A percentile compares a stretch with the other conserved stretches of the same genome.
Evolutionary conservation across 1,140 invertebrate species (phyloP).

Genomic region (Dryas iulia): DNA sequence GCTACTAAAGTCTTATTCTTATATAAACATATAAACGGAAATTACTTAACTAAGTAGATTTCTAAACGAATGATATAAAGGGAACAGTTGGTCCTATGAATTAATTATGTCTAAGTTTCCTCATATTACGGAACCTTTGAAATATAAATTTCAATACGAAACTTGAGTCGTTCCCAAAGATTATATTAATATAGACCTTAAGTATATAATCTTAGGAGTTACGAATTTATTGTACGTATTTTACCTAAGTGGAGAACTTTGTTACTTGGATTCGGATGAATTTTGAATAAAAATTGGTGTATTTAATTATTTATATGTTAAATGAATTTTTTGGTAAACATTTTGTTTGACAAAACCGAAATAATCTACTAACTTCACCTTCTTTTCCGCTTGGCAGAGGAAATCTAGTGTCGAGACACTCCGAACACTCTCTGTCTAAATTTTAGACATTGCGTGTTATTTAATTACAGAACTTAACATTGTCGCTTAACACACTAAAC

Average conservation of each 20-base stretch:
- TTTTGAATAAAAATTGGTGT: neutral
- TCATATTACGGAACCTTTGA: neutral
- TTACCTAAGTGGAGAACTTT: neutral
- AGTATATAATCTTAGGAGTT: neutral
- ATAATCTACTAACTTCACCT: too few relatives aligned
- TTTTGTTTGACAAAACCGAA: too few relatives aligned
- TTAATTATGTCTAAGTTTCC: conserved; percentile 5
- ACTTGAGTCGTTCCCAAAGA: neutral
- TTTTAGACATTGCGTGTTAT: too few relatives aligned
- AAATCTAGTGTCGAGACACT: too few relatives aligned
- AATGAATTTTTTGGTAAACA: too few relatives aligned
- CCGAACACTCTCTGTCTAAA: too few relatives aligned
- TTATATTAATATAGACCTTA: neutral
- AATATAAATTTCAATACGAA: conserved; percentile 4
- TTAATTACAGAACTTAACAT: too few relatives aligned
- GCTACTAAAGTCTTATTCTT: neutral
- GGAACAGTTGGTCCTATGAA: conserved; percentile 1
- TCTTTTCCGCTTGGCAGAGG: too few relatives aligned
- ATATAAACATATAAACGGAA: neutral
- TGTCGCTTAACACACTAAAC: too few relatives aligned
- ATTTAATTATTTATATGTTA: neutral
- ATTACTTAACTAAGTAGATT: conserved; percentile 1
- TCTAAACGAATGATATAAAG: conserved; percentile 1
- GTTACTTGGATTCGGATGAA: neutral
- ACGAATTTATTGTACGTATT: neutral